A percentile compares a stretch with the other conserved stretches of the same genome.
phyloP scores from a whole-genome alignment of 2,113 vertebrate genomes.

The Calidris pygmaea region DNA sequence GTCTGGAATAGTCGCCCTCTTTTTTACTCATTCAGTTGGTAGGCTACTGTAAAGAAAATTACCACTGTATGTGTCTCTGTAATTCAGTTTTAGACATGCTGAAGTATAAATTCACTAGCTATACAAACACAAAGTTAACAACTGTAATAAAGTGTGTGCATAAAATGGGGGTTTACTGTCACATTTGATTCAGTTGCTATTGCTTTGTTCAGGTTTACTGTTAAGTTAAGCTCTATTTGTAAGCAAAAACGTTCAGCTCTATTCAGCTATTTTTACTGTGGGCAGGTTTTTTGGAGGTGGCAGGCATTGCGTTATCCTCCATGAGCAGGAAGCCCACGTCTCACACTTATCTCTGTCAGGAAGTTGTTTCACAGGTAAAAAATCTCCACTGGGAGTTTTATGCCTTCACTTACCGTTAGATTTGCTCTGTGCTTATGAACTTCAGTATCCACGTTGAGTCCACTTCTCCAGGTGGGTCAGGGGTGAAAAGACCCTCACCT shows the following conservation, averaged over 20 bases:
- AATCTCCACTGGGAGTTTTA: not conserved
- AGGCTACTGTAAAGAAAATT: slow-evolving; percentile 13
- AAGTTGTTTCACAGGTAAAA: not conserved
- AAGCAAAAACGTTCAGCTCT: not conserved
- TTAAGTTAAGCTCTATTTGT: slow-evolving; percentile 1
- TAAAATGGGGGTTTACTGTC: slow-evolving; percentile 29
- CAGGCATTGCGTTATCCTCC: not conserved
- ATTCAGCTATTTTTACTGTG: not conserved
- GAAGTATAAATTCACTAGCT: slow-evolving; percentile 35
- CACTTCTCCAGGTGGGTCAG: not conserved
- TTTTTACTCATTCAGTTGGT: not conserved
- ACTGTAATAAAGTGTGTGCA: slow-evolving; percentile 32
- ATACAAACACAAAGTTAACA: slow-evolving; percentile 39
- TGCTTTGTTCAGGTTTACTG: slow-evolving; percentile 19
- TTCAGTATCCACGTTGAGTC: not conserved
- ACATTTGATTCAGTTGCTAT: slow-evolving; percentile 30
- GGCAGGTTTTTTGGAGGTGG: not conserved
- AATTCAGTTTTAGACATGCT: slow-evolving; percentile 15
- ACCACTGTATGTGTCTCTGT: not conserved
- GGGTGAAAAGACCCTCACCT: not conserved
- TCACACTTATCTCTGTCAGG: not conserved
- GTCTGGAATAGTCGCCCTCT: not conserved
- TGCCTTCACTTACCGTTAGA: not conserved
- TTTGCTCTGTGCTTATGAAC: not conserved
- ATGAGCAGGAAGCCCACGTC: not conserved